Evolutionary conservation across 2,888 invertebrate species (phyloP).

Genomic region (Gari tellinella): DNA sequence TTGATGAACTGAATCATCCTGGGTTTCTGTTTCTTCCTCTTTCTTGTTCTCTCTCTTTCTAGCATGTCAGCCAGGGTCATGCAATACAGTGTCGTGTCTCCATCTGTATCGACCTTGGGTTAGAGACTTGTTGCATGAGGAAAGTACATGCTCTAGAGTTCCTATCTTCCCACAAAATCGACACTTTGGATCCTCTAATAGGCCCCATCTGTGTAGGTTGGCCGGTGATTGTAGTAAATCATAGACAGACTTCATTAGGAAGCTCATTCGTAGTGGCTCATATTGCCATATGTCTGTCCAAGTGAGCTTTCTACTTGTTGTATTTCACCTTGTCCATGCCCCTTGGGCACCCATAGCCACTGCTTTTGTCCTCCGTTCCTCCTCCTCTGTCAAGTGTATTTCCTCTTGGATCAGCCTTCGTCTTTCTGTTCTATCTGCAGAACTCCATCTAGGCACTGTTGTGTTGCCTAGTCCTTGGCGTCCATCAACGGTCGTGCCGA

Average conservation of each 20-base stretch:
- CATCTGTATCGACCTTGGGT: background rate
- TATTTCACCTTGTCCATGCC: no score
- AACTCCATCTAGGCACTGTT: background rate
- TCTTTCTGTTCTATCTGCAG: background rate
- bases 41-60: background rate
- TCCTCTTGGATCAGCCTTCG: background rate
- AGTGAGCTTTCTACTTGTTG: background rate
- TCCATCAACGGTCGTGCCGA: background rate
- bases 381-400: background rate
- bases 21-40: background rate
- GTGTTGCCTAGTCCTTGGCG: background rate
- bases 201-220: no score
- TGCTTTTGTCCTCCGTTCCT: no score
- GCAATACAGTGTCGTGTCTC: background rate
- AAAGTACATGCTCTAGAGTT: background rate
- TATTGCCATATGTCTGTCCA: no score
- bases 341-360: no score
- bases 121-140: background rate
- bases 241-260: no score
- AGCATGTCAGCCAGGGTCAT: background rate
- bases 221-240: no score
- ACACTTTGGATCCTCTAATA: no score
- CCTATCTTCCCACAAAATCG: no score
- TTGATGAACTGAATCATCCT: conserved; percentile 3
- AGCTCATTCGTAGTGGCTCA: no score